These are phyloP conservation scores for Serripes groenlandicus DNA, from an alignment of 2,888 invertebrate species.

Conservation along the genomic window DNA sequence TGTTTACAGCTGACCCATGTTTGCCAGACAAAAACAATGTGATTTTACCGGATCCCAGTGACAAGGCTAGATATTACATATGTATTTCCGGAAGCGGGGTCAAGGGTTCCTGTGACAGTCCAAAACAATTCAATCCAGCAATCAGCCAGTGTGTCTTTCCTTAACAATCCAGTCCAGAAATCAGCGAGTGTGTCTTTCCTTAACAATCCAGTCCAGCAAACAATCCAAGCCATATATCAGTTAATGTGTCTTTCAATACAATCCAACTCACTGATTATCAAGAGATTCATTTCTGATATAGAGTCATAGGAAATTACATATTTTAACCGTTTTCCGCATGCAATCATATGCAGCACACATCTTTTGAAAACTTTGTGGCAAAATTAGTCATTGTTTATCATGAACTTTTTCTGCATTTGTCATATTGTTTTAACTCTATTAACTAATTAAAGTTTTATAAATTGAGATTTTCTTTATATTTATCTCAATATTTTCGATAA, in stretches of 20 bases:
- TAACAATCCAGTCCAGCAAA: too few relatives aligned
- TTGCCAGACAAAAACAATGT: conserved; percentile 52
- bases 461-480: too few relatives aligned
- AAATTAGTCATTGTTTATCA: background rate
- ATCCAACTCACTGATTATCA: too few relatives aligned
- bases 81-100: conserved; percentile 46
- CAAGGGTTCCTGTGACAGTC: conserved; percentile 19
- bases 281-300: too few relatives aligned
- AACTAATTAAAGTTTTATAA: too few relatives aligned
- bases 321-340: too few relatives aligned
- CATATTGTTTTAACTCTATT: background rate
- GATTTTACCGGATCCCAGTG: conserved; percentile 41
- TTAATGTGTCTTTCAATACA: too few relatives aligned
- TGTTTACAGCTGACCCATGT: conserved; percentile 56
- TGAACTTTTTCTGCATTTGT: background rate
- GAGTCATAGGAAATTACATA: too few relatives aligned
- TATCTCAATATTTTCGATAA: too few relatives aligned
- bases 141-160: conserved; percentile 2
- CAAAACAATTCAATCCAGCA: conserved; percentile 50
- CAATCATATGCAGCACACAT: too few relatives aligned
- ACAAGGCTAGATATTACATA: conserved; percentile 48
- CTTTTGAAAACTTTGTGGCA: background rate
- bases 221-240: too few relatives aligned
- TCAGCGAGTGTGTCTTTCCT: background rate
- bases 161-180: background rate